Conservation (phyloP, 2,113 vertebrate species). For the Piprites chloris region DNA sequence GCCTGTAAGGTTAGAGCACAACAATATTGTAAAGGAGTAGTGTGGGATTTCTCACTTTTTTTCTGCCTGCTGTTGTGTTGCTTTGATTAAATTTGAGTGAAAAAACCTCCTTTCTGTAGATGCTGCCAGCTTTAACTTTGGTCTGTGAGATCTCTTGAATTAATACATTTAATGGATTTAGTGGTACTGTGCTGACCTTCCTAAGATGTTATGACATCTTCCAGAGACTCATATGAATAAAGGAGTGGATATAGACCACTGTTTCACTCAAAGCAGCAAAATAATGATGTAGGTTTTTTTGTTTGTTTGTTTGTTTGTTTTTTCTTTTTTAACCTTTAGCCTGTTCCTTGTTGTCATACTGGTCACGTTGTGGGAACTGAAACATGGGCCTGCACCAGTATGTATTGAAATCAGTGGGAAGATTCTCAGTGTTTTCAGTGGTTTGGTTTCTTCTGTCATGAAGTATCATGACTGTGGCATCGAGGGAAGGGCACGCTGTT, state of each 20-base stretch:
- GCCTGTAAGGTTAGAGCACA: not conserved
- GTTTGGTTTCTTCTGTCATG: not conserved
- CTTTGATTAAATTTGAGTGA: not conserved
- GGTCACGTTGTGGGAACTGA: not conserved
- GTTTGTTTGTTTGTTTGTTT: too few relatives aligned
- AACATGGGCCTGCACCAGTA: not conserved
- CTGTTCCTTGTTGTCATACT: not conserved
- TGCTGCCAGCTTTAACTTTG: not conserved
- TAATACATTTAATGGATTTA: not conserved
- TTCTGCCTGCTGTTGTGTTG: not conserved
- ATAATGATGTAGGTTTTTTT: not conserved
- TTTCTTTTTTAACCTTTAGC: not conserved
- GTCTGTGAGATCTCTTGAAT: not conserved
- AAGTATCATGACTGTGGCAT: not conserved
- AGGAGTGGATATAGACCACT: not conserved
- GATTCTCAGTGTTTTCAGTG: not conserved
- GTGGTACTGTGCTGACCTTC: not conserved
- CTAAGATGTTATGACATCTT: not conserved
- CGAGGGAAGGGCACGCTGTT: not conserved
- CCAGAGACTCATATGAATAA: not conserved
- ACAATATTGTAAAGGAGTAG: not conserved
- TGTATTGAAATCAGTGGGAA: not conserved
- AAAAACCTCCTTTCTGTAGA: not conserved
- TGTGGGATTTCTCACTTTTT: not conserved
- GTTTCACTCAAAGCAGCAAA: not conserved